Evolutionary conservation across 64 coral and sea anemone species (phyloP).

Genomic region (Pocillopora damicornis): DNA sequence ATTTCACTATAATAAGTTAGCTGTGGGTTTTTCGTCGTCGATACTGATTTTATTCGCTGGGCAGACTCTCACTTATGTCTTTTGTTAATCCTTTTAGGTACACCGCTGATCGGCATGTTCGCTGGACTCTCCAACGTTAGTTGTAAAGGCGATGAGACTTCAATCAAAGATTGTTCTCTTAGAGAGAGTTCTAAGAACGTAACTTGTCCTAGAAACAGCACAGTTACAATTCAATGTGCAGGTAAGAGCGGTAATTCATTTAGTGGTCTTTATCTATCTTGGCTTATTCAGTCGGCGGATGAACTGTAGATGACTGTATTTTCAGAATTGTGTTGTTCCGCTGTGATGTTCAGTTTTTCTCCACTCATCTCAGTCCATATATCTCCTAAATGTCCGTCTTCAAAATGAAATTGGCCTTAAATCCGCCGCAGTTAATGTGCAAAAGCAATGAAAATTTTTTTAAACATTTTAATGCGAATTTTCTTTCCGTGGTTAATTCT

Average conservation of each 20-base stretch:
- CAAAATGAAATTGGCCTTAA: too few relatives aligned
- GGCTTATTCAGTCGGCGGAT: neutral
- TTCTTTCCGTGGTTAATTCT: too few relatives aligned
- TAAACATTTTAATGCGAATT: too few relatives aligned
- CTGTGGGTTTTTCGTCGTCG: too few relatives aligned
- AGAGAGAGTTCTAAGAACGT: slow-evolving; percentile 24
- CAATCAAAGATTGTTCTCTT: slow-evolving; percentile 42
- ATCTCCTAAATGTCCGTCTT: too few relatives aligned
- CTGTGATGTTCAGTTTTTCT: too few relatives aligned
- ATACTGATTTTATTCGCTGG: neutral
- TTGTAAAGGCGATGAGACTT: slow-evolving; percentile 47
- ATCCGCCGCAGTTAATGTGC: too few relatives aligned
- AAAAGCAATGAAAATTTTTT: too few relatives aligned
- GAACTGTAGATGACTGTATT: neutral
- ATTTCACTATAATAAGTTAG: too few relatives aligned
- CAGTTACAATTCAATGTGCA: slow-evolving; percentile 44
- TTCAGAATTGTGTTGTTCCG: neutral
- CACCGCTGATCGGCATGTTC: neutral
- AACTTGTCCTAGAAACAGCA: slow-evolving; percentile 34
- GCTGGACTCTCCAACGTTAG: slow-evolving; percentile 44
- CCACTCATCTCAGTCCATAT: too few relatives aligned
- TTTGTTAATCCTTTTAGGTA: slow-evolving; percentile 4
- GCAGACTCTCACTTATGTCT: neutral
- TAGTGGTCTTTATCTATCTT: too few relatives aligned
- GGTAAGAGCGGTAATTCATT: slow-evolving; percentile 26